Evolutionary conservation across 2,113 vertebrate genomes (phyloP).

Genomic region (Sitta europaea): DNA sequence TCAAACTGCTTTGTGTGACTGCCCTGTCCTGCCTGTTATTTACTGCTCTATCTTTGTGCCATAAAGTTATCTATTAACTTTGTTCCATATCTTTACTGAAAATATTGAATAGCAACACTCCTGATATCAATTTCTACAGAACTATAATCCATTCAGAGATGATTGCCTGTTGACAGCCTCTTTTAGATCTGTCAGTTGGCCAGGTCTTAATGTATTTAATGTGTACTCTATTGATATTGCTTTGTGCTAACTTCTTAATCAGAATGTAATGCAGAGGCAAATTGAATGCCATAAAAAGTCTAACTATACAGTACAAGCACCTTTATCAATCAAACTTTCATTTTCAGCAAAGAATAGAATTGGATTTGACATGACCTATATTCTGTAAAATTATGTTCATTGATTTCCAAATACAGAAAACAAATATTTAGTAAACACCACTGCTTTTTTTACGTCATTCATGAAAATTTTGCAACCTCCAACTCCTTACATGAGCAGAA

Average conservation of each 20-base stretch:
- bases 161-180: conserved; percentile 4
- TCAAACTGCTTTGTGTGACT: not conserved
- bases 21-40: not conserved
- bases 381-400: not conserved
- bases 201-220: conserved; percentile 60
- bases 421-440: not conserved
- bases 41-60: conserved; percentile 8
- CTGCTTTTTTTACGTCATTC: not conserved
- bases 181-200: conserved; percentile 39
- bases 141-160: conserved; percentile 11
- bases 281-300: not conserved
- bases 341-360: conserved; percentile 12
- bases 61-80: conserved; percentile 59
- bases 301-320: not conserved
- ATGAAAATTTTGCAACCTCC: not conserved
- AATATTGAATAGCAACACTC: conserved; percentile 43
- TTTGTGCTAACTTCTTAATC: conserved; percentile 58
- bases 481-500: not conserved
- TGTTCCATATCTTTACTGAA: conserved; percentile 14
- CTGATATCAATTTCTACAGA: conserved; percentile 31
- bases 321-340: conserved; percentile 30
- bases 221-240: conserved; percentile 34
- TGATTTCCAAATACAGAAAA: conserved; percentile 19
- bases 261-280: conserved; percentile 18
- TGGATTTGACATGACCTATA: conserved; percentile 24